These are phyloP conservation scores for Malacosoma neustria DNA, from an alignment of 2,888 invertebrate species.

Conservation along the genomic window DNA sequence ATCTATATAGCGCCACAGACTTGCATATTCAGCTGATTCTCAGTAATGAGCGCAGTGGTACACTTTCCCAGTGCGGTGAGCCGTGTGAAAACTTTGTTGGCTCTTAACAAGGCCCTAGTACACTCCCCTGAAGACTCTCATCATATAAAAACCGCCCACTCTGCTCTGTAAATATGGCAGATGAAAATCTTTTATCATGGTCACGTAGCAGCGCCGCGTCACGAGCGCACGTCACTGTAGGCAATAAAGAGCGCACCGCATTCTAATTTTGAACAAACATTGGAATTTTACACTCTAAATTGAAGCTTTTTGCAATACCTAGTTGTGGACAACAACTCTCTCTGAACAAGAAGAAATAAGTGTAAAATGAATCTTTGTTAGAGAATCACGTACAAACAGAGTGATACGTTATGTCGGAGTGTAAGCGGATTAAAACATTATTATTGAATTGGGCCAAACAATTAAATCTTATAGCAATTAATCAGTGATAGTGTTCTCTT, in stretches of 20 bases:
- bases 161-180: constrained; percentile 71
- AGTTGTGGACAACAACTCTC: constrained; percentile 33
- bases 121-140: constrained; percentile 54
- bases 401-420: constrained; percentile 49
- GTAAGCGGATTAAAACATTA: constrained; percentile 52
- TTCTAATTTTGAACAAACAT: constrained; percentile 67
- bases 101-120: constrained; percentile 37
- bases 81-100: constrained; percentile 64
- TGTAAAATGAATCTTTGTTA: too few relatives aligned
- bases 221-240: constrained; percentile 69
- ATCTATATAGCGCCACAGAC: constrained; percentile 24
- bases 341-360: too few relatives aligned
- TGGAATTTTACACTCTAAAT: constrained; percentile 55
- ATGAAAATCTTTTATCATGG: constrained; percentile 75
- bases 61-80: constrained; percentile 45
- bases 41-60: constrained; percentile 11
- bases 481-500: constrained; percentile 55
- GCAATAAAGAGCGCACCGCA: constrained; percentile 66
- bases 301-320: constrained; percentile 28
- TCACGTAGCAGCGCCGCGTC: constrained; percentile 70
- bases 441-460: constrained; percentile 51
- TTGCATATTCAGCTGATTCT: constrained; percentile 23
- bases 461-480: constrained; percentile 59
- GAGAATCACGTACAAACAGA: too few relatives aligned
- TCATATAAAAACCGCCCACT: constrained; percentile 73